Conservation (phyloP, 2,888 invertebrate species). For the Agrotis puta region DNA sequence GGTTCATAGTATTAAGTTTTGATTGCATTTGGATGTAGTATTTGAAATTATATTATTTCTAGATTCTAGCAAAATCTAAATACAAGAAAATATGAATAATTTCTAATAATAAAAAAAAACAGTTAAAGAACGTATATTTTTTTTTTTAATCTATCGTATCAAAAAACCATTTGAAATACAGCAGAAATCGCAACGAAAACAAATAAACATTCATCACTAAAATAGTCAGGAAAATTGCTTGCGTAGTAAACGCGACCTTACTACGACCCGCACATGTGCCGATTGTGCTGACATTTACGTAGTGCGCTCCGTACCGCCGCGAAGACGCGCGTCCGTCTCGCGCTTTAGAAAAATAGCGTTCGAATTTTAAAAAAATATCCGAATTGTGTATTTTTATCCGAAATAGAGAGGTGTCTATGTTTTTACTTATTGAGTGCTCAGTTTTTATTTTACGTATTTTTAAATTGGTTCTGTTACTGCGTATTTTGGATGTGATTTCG, state of each 20-base stretch:
- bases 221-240: constrained; percentile 69
- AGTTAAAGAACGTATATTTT: no score
- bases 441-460: constrained; percentile 64
- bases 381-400: constrained; percentile 70
- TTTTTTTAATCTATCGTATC: no score
- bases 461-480: constrained; percentile 60
- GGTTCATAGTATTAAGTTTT: background rate
- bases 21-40: background rate
- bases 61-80: background rate
- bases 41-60: background rate
- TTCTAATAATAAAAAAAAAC: no score
- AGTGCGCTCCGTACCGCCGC: constrained; percentile 87
- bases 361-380: constrained; percentile 70
- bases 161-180: background rate
- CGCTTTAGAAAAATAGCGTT: constrained; percentile 71
- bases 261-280: constrained; percentile 88
- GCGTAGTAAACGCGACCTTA: constrained; percentile 77
- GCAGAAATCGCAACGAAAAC: background rate
- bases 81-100: no score
- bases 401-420: constrained; percentile 72
- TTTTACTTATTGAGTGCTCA: constrained; percentile 64
- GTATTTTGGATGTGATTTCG: constrained; percentile 74
- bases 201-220: constrained; percentile 10
- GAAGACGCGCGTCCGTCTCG: constrained; percentile 80
- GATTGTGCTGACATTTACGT: constrained; percentile 89